These are phyloP conservation scores for Ursus arctos DNA, from an alignment of 2,113 vertebrate genomes.

Conservation along the genomic window DNA sequence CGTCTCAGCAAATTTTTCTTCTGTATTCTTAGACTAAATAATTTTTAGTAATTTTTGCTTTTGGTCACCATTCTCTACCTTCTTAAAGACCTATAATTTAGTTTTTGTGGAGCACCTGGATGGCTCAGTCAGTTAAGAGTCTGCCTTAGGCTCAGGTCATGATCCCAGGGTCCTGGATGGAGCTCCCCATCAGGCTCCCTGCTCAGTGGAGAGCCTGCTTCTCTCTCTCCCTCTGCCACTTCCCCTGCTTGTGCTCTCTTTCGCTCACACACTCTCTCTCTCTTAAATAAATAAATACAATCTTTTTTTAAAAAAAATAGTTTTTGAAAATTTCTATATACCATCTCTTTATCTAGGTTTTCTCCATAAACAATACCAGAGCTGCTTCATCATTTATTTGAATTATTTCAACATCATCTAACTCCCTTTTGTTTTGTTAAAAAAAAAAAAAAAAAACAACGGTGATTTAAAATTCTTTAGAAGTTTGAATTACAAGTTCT, in stretches of 20 bases:
- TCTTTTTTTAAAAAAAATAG: no score
- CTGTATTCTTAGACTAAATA: not conserved
- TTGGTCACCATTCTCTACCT: not conserved
- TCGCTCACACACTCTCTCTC: no score
- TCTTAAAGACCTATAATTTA: not conserved
- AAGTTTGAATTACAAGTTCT: not conserved
- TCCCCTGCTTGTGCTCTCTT: no score
- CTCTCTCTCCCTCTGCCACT: no score
- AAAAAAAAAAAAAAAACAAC: not conserved
- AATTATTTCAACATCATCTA: not conserved
- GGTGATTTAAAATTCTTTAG: not conserved
- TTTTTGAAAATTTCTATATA: not conserved
- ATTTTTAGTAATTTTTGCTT: not conserved
- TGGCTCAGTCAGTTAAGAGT: fast-evolving
- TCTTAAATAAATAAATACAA: no score
- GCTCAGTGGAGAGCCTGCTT: no score
- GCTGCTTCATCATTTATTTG: not conserved
- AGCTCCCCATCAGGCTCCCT: no score
- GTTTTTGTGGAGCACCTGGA: not conserved
- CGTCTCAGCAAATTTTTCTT: not conserved
- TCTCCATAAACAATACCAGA: not conserved
- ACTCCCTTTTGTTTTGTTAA: not conserved
- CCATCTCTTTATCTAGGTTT: not conserved
- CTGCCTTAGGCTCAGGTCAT: no score
- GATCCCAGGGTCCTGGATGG: no score